Conservation (phyloP, 2,888 invertebrate genomes). For the Drosophila niveifrons region DNA sequence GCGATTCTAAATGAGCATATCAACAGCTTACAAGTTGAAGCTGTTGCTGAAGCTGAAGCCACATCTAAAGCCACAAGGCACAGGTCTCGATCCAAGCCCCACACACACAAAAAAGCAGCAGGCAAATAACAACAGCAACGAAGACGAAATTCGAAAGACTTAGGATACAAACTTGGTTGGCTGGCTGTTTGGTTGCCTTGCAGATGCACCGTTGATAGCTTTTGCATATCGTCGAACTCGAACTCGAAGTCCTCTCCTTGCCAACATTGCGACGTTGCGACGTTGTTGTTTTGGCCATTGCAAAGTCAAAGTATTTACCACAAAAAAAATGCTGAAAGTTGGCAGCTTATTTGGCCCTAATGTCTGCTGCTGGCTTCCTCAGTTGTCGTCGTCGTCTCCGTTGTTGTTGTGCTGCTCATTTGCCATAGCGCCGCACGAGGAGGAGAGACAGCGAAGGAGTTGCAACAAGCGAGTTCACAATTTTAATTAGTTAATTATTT, state of each 20-base stretch:
- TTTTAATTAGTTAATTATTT: conserved; percentile 83
- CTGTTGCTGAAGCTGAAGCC: conserved; percentile 26
- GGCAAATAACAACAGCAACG: conserved; percentile 25
- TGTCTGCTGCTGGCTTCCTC: conserved; percentile 51
- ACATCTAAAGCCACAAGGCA: conserved; percentile 38
- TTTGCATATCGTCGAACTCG: conserved; percentile 73
- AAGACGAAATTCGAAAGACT: conserved; percentile 70
- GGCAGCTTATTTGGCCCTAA: conserved; percentile 81
- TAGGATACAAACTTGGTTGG: conserved; percentile 59
- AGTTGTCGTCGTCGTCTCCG: conserved; percentile 8
- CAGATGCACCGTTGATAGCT: conserved; percentile 79
- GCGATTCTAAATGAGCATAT: conserved; percentile 81
- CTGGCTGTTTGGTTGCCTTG: conserved; percentile 26
- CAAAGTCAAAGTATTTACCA: conserved; percentile 75
- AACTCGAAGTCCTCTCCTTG: conserved; percentile 31
- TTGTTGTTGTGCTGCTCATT: conserved; percentile 41
- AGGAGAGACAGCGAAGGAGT: conserved; percentile 17
- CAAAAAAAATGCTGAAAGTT: conserved; percentile 51
- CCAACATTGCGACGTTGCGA: conserved; percentile 6
- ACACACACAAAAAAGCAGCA: conserved; percentile 32
- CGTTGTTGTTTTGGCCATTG: conserved; percentile 30
- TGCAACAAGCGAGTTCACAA: conserved; percentile 71
- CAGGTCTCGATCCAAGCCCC: conserved; percentile 29
- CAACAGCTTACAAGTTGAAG: conserved; percentile 74
- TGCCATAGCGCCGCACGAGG: conserved; percentile 47